Evolutionary conservation across 2,113 vertebrate genomes (phyloP).

Genomic region (Notarius quadriscutis): DNA sequence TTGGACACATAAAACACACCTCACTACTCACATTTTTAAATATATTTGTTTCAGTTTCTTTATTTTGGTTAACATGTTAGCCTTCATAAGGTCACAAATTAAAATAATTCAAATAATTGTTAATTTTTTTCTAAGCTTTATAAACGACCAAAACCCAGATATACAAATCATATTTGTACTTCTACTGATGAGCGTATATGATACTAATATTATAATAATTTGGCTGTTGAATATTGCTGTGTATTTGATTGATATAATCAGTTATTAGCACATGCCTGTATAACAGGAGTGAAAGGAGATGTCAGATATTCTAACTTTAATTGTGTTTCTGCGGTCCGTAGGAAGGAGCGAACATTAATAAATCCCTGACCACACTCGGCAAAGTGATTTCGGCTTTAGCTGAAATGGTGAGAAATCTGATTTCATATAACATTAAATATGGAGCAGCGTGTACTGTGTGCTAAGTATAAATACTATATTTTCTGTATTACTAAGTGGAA

Average conservation of each 20-base stretch:
- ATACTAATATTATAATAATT: background rate
- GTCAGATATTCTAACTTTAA: background rate
- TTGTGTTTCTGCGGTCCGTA: slow-evolving; percentile 51
- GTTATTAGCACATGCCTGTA: background rate
- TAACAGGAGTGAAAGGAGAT: background rate
- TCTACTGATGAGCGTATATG: background rate
- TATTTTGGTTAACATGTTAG: too few relatives aligned
- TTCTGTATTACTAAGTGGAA: background rate
- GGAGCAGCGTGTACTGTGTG: background rate
- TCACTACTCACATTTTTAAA: background rate
- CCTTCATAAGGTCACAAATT: background rate
- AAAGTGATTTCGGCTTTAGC: slow-evolving; percentile 97
- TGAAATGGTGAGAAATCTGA: slow-evolving; percentile 80
- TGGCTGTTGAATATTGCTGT: background rate
- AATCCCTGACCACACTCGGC: slow-evolving; percentile 93
- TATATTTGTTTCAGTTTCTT: background rate
- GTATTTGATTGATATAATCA: background rate
- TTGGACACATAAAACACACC: background rate
- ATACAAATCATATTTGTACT: background rate
- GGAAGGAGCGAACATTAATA: slow-evolving; percentile 99
- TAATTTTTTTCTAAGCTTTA: background rate
- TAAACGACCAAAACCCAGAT: background rate
- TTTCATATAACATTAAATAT: background rate
- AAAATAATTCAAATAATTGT: background rate
- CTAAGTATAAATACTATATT: background rate